Conservation (phyloP, 2,797 vertebrate genomes). For the Thaleichthys pacificus region DNA sequence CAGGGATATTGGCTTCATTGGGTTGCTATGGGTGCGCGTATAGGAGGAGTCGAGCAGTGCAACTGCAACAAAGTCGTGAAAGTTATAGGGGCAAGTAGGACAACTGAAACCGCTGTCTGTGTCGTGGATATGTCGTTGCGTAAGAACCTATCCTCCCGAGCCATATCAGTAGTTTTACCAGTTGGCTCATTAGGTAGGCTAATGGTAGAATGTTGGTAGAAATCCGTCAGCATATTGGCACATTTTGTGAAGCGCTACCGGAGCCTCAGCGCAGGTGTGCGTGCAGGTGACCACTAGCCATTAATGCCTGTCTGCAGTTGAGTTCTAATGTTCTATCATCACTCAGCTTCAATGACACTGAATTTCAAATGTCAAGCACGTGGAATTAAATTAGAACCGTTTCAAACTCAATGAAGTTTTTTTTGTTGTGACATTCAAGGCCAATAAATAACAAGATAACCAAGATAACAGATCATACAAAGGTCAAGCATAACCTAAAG, state of each 20-base stretch:
- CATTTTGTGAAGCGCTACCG: background rate
- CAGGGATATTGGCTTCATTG: background rate
- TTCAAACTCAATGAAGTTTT: background rate
- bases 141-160: background rate
- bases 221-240: background rate
- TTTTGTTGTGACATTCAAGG: background rate
- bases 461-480: background rate
- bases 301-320: background rate
- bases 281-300: background rate
- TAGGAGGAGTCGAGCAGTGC: constrained; percentile 17
- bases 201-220: background rate
- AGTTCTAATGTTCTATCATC: background rate
- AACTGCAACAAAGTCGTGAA: background rate
- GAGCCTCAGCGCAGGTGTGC: background rate
- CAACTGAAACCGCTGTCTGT: constrained; percentile 5
- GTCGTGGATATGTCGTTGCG: background rate
- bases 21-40: background rate
- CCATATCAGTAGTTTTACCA: background rate
- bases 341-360: background rate
- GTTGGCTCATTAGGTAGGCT: background rate
- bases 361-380: background rate
- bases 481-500: too few species aligned
- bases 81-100: constrained; percentile 7
- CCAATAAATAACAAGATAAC: background rate
- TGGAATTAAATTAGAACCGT: background rate